Base-by-base conservation (phyloP, 2,888 invertebrate genomes). In the Lordiphosa andalusiaca region DNA sequence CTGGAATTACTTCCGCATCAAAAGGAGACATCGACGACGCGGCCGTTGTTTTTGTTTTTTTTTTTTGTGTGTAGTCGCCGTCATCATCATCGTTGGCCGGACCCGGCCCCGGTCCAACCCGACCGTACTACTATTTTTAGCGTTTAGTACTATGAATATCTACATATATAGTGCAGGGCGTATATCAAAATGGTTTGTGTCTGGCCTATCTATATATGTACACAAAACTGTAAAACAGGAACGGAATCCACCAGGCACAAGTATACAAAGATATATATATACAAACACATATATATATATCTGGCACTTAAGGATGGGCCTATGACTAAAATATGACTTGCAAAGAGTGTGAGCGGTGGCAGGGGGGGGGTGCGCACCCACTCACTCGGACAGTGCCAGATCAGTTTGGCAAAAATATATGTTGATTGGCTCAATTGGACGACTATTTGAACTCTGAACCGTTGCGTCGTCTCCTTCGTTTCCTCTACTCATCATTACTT, bases 351-450 rank as follows among this genome's bases (percentile, higher is more conserved):
- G 23, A n/a, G n/a, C n/a, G 5, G 5, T 19, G 16, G 13, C 6
- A 54, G 65, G 65, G 67, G 66, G 53, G 53, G 61, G 61, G 55
- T 57, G 58, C 55, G 66, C 21, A 21, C 25, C 25, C 9, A 13
- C 30, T 13, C 30, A 44, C 30, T 33, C 13, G 33, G 30, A 16
- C 30, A 33, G 65, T 65, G 61, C 57, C 53, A 65, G 67, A 61
- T 69, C 36, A 35, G 33, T 42, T 52, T 41, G 52, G 33, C 30
- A 44, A 44, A 30, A 30, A 30, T 30, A 44, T 44, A 72, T 69
- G 77, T 89, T 89, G 88, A 89, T 89, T 89, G 89, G 88, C 88
- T 89, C 87, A 89, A 89, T 89, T 89, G 89, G 85, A 60, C 85
- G 85, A 77, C 86, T 87, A 89, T 88, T 89, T 89, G 89, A 88